Base-by-base conservation (phyloP, 2,113 vertebrate genomes). In the Urocitellus parryii region DNA sequence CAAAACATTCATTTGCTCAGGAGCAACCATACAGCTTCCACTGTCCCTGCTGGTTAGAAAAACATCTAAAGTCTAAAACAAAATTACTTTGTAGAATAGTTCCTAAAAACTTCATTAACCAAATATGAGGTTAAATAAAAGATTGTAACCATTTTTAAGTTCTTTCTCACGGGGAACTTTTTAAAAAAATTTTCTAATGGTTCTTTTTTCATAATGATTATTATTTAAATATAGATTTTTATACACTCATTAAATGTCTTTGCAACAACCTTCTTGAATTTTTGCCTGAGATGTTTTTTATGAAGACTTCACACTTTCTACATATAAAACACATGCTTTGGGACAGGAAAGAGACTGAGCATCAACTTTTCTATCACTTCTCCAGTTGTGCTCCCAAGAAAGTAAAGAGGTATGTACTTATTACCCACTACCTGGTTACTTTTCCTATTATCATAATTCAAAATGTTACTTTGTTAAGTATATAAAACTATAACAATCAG, bases 1-100 rank as follows among this genome's bases (percentile, higher is more conserved):
- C 91, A 96, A 96, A 96, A 65, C n/a, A 86, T 87, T 85, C 37
- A 78, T 56, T 90, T 95, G 48, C 39, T n/a, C 45, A 80, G 13
- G 13, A 74, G 25, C 86, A 85, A 76, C 16, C 70, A 16, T 56
- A 53, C 20, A 74, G 8, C 51, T 82, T 27, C 85, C 68, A 68
- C 3, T 32, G 18, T 70, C 16, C 37, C 34, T 53, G 39, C 37
- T 89, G 18, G 37, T 78, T 90, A 89, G 61, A 0, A 93, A 65
- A 2, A 67, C 37, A 93, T 56, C 0, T 67, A 87, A 88, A 77
- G 9, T 34, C 37, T n/a, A 32, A 76, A 72, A 84, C 13, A 70
- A 93, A 79, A 58, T 14, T 37, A 1, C 13, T 95, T 27, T 58
- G 13, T 45, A 86, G 58, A 9, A 29, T 70, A 72, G 74, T 29